A percentile compares a stretch with the other conserved stretches of the same genome.
These are phyloP conservation scores for Pseudochromis fuscus DNA, from an alignment of 2,797 vertebrate species.

Conservation along the genomic window DNA sequence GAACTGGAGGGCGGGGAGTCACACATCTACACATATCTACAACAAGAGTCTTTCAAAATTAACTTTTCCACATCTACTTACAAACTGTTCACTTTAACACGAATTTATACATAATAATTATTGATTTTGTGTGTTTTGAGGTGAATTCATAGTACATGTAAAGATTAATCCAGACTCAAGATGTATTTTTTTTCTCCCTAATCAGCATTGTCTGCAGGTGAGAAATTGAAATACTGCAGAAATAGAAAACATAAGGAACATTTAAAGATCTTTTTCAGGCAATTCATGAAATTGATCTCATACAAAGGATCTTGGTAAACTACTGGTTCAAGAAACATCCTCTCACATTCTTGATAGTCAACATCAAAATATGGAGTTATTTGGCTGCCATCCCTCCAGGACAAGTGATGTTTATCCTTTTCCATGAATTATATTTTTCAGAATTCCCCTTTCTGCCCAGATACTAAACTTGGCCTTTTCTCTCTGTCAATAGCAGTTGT, in stretches of 20 bases:
- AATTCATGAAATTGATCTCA: neutral
- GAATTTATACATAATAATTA: too few species aligned
- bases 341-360: neutral
- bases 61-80: too few species aligned
- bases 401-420: neutral
- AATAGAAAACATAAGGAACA: neutral
- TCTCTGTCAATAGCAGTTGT: conserved; percentile 24
- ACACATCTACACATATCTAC: too few species aligned
- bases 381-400: neutral
- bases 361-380: neutral
- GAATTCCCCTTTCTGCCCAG: neutral
- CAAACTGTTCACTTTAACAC: too few species aligned
- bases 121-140: too few species aligned
- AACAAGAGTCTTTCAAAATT: too few species aligned
- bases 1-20: too few species aligned
- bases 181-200: too few species aligned
- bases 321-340: neutral
- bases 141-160: too few species aligned
- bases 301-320: neutral
- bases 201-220: neutral
- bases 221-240: too few species aligned
- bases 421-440: neutral
- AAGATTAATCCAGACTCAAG: too few species aligned
- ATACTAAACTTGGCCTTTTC: neutral
- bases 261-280: neutral